Evolutionary conservation across 2,888 invertebrate species (phyloP), one percentile per base, ranked within the genome.

Genomic region (Drosophila bunnanda): DNA sequence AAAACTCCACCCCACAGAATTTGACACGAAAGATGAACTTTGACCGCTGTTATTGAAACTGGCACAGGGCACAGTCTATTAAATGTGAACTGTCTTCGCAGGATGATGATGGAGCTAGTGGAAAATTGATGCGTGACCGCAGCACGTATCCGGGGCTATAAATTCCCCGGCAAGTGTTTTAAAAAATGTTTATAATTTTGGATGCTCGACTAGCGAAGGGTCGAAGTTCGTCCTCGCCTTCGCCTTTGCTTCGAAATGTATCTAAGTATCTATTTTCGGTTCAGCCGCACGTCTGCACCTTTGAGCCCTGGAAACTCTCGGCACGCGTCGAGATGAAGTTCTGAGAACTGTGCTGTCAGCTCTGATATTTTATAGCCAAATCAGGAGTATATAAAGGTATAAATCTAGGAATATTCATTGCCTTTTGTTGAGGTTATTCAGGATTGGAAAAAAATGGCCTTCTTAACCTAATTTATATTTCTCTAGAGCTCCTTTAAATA

Each of bases 121-220:
- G 55, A 69, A 77, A 78, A 84, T 78, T 80, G 82, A 88, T 79
- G 79, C 80, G 87, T 84, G 89, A 84, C 89, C 88, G 64, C 78
- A 80, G 82, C 88, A 88, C 89, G 89, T 84, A 81, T 61, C 41
- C 64, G 79, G 65, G 75, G 76, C 79, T 69, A 86, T 86, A 87
- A 84, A 87, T 86, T 88, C 75, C 76, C 79, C 75, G 75, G 71
- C 75, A 86, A 84, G 85, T 87, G 77, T 84, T 83, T 83, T 86
- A 78, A 86, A 85, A 85, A 88, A 88, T 81, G 89, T 79, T 79
- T 84, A 89, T 87, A 88, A 86, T 88, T 83, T 88, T 78, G 72
- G 67, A 57, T 50, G 69, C 67, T 48, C 68, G 20, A 66, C 54
- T 66, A 53, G 70, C 65, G 44, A 32, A 62, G 65, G 66, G 65